Conservation (phyloP, 2,797 vertebrate genomes). For the Cygnus olor region DNA sequence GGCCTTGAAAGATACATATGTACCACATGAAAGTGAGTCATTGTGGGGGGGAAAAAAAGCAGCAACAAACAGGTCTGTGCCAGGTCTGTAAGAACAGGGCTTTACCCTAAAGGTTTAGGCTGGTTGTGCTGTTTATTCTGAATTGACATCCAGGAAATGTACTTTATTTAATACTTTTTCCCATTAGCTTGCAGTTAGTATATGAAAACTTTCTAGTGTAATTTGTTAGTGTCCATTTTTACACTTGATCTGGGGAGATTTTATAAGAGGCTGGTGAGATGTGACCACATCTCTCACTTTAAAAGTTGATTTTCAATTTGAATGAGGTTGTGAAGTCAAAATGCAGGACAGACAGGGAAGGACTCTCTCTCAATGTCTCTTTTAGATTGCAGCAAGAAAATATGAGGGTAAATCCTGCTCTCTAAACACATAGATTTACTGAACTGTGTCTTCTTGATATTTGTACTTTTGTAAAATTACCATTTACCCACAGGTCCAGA, state of each 20-base stretch:
- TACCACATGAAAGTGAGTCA: background rate
- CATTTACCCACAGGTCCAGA: background rate
- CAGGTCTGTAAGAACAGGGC: background rate
- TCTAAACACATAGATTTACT: background rate
- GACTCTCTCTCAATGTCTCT: background rate
- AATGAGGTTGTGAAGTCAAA: background rate
- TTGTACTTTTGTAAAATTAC: background rate
- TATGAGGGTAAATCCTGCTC: background rate
- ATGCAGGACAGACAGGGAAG: background rate
- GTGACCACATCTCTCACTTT: background rate
- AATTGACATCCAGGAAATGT: background rate
- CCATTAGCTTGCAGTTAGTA: background rate
- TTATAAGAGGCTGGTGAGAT: background rate
- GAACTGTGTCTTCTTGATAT: background rate
- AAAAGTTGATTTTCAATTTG: background rate
- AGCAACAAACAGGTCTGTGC: background rate
- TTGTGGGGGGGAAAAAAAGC: background rate
- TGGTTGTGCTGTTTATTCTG: background rate
- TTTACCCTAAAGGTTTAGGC: background rate
- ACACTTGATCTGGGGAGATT: background rate
- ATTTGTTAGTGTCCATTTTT: background rate
- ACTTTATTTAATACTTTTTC: background rate
- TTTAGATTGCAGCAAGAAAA: background rate
- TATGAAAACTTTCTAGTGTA: background rate
- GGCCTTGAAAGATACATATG: background rate